Evolutionary conservation across 1,140 invertebrate species (phyloP), one percentile per base, ranked within the genome.

Genomic region (Heliconius himera): DNA sequence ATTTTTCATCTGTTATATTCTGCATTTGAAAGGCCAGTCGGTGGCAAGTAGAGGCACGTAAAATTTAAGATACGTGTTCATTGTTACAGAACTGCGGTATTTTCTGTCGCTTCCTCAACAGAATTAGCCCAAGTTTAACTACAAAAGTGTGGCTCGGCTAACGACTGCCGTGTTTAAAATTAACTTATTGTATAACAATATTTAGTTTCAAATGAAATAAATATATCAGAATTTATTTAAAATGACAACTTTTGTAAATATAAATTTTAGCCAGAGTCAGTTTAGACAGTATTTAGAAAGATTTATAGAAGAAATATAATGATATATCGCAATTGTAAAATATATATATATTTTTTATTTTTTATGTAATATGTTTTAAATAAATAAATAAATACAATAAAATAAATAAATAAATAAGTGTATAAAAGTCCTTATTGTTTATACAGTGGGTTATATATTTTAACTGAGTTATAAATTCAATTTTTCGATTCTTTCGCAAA

Each of bases 1-100:
- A 80, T 80, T 83, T 80, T 76, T 72, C 77, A 71, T 82, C 79
- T 80, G 76, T 73, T 82, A 78, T 78, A 80, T 80, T 82, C 73
- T 73, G 73, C 76, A 80, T 82, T 73, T 82, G 78, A 80, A 82
- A 78, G 73, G 77, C 75, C 76, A 75, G 66, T 76, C 71, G 76
- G 66, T 78, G 66, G 81, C 80, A 74, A 82, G 73, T 76, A 80
- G 74, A 82, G 72, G 76, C 73, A 75, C 76, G 78, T 80, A 75
- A 82, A 82, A 82, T 82, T 82, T 78, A 80, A 82, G 80, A 78
- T 82, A 82, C 81, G 81, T 82, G 81, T 80, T 73, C 56, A 81
- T 81, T 81, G 80, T 81, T 81, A 70, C 76, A 78, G 22, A 51
- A 72, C 60, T 76, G 79, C 60, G 76, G 80, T 81, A 81, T 81